Evolutionary conservation across 2,888 invertebrate genomes (phyloP), one percentile per base, ranked within the genome.

Genomic region (Leptopilina syphax): DNA sequence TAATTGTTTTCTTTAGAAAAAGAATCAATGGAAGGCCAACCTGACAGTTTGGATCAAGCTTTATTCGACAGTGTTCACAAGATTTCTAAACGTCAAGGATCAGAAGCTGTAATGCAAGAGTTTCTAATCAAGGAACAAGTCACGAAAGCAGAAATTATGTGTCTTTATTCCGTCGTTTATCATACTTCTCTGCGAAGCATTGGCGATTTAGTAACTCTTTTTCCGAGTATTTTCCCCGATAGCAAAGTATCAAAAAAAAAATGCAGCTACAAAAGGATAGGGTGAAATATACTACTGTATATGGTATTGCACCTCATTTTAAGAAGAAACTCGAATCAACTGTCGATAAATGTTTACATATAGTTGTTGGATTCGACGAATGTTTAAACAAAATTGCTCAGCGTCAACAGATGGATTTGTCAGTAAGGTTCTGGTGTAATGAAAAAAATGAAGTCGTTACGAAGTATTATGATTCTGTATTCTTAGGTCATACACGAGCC

Each of bases 341-440:
- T 67, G 24, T 83, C 41, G 65, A 76, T 76, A 60, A 79, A 47
- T 70, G 77, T 66, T 44, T 57, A 7, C 70, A 63, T 76, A 27
- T 81, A 47, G 81, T 82, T 8, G 80, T 84, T 63, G 83, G 77
- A 65, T 85, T 85, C 81, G 85, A 85, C 65, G 84, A 85, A 77
- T 79, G 76, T 8, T 81, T 86, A 1, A 86, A 86, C 67, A 85
- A 84, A 78, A 77, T 85, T 47, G 54, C 79, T 44, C 84, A 87
- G 78, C 77, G 77, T 65, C 79, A 81, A 50, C 85, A 87, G 82
- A 88, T 88, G 86, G 86, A 88, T 77, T 60, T 88, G 12, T 68
- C 80, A 47, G 77, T 89, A 8, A 78, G 86, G 18, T 86, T 79
- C 79, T 88, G 84, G 85, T 79, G 83, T 66, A 66, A 81, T 54